phyloP scores from a whole-genome alignment of 2,797 vertebrate genomes.

The Zalophus californianus region DNA sequence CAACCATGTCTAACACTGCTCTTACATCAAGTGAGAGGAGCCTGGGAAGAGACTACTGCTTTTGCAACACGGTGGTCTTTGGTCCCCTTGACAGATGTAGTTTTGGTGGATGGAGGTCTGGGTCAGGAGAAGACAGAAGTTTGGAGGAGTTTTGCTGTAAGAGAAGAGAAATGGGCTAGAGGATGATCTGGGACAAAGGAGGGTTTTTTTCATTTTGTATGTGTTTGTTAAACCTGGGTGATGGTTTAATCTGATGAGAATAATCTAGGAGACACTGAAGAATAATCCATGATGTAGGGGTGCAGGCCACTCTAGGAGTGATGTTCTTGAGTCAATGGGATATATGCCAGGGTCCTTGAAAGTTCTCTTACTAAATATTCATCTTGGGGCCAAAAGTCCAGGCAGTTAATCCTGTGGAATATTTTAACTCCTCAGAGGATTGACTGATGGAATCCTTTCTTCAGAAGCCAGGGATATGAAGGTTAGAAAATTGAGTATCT shows the following conservation, averaged over 20 bases:
- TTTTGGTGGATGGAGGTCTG: neutral
- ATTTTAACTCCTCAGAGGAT: neutral
- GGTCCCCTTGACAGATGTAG: neutral
- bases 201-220: neutral
- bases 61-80: neutral
- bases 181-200: neutral
- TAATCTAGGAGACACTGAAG: neutral
- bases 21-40: neutral
- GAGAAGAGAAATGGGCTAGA: neutral
- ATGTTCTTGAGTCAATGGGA: neutral
- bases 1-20: accelerated
- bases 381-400: neutral
- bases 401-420: neutral
- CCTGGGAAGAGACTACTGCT: neutral
- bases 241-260: neutral
- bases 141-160: neutral
- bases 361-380: neutral
- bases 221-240: neutral
- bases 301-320: neutral
- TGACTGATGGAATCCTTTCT: neutral
- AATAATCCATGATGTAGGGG: neutral
- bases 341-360: neutral
- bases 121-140: neutral
- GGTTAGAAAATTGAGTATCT: neutral
- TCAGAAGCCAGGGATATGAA: neutral